A percentile compares a stretch with the other conserved stretches of the same genome.
phyloP scores from a whole-genome alignment of 2,797 vertebrate species.

The Helicolenus hilgendorfi region DNA sequence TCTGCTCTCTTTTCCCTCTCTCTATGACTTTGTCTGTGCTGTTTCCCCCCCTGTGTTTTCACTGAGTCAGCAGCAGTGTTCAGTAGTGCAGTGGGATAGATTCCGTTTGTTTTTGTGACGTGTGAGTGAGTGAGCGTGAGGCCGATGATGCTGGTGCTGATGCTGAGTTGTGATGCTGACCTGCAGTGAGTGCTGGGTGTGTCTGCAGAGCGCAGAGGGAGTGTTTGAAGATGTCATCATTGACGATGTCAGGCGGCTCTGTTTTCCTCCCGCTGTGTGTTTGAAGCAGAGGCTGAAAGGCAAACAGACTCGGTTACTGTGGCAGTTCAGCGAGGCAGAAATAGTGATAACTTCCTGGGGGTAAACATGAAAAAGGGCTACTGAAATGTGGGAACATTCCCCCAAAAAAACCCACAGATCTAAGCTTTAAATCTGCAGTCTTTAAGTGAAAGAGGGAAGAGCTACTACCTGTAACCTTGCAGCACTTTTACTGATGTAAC shows the following conservation, averaged over 20 bases:
- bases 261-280: slow-evolving; percentile 31
- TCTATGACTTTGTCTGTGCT: slow-evolving; percentile 24
- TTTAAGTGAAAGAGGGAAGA: neutral
- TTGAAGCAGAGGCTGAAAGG: slow-evolving; percentile 32
- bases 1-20: slow-evolving; percentile 49
- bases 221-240: slow-evolving; percentile 72
- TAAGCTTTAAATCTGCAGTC: neutral
- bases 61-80: slow-evolving; percentile 71
- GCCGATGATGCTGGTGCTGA: slow-evolving; percentile 72
- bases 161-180: slow-evolving; percentile 79
- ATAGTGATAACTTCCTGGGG: neutral
- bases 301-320: slow-evolving; percentile 3
- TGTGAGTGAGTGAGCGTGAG: slow-evolving; percentile 1
- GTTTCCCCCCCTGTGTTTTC: slow-evolving; percentile 22
- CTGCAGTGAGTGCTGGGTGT: slow-evolving; percentile 85
- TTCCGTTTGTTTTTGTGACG: slow-evolving; percentile 72
- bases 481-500: neutral
- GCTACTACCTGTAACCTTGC: neutral
- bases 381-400: neutral
- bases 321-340: slow-evolving; percentile 12
- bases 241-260: slow-evolving; percentile 20
- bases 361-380: neutral
- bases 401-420: neutral
- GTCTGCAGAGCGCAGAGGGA: slow-evolving; percentile 78
- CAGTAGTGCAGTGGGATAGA: slow-evolving; percentile 82